Base-by-base conservation (phyloP, 2,113 vertebrate species). In the Ranitomeya imitator region DNA sequence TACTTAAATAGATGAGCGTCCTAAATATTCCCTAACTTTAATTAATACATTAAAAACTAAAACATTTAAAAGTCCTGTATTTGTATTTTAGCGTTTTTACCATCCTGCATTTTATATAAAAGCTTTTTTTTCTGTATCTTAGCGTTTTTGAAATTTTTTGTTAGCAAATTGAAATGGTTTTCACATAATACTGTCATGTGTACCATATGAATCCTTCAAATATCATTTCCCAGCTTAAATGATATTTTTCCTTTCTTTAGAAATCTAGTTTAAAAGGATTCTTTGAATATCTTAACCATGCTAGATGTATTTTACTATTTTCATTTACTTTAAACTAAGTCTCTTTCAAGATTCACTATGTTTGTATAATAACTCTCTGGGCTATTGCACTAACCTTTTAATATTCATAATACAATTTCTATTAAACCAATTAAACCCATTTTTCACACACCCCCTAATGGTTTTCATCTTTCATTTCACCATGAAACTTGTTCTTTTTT, bases 231-330 rank as follows among this genome's bases (percentile, higher is more conserved):
- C 60, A 9, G 45, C 63, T 65, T 83, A 83, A 83, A 69, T 80
- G 2, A 7, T 69, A 83, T 54, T 83, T 69, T 54, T 61, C 23
- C 76, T 45, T 67, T 51, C 81, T 83, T 54, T 65, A 83, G 31
- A 83, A 83, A 67, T 83, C 19, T 69, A 83, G 61, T 83, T 83
- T 83, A 83, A 83, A 45, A 83, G 61, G 61, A 67, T 69, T 51
- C 81, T 83, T 83, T 83, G 61, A 83, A 83, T 83, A 83, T 83
- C 61, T 83, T 69, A 83, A 67, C 81, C 81, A 83, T 83, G 81
- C 80, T 83, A 83, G 81, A 83, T 83, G 63, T 83, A 83, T 83
- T 83, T 83, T 83, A 83, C 81, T 83, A 83, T 83, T 67, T 83
- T 83, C 63, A 83, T 83, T 83, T 83, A 83, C 81, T 83, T 83